These are phyloP conservation scores for Phaonia tiefii DNA, from an alignment of 2,888 invertebrate genomes.

Conservation along the genomic window DNA sequence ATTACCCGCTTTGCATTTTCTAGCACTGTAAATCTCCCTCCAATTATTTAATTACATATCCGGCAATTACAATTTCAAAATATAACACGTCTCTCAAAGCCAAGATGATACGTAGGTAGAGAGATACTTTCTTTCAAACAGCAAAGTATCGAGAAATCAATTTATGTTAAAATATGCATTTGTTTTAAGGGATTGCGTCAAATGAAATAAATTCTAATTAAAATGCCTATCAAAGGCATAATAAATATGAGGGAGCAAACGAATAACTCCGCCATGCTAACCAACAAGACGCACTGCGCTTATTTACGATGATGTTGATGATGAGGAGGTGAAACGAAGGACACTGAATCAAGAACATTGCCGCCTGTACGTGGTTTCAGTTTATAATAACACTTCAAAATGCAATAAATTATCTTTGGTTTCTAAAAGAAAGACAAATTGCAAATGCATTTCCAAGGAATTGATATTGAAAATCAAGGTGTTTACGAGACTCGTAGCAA, in stretches of 20 bases:
- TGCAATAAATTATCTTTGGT: slow-evolving; percentile 67
- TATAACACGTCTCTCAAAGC: slow-evolving; percentile 20
- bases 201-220: slow-evolving; percentile 68
- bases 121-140: not conserved
- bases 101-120: slow-evolving; percentile 3
- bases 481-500: not conserved
- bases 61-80: slow-evolving; percentile 60
- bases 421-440: slow-evolving; percentile 55
- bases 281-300: too few relatives aligned
- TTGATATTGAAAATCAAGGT: slow-evolving; percentile 53
- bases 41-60: slow-evolving; percentile 65
- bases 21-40: slow-evolving; percentile 35
- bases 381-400: slow-evolving; percentile 67
- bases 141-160: slow-evolving; percentile 28
- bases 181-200: slow-evolving; percentile 59
- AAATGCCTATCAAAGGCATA: slow-evolving; percentile 64
- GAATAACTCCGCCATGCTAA: not conserved
- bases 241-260: not conserved
- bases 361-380: too few relatives aligned
- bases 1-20: slow-evolving; percentile 35
- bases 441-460: slow-evolving; percentile 56
- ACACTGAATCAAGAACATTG: too few relatives aligned
- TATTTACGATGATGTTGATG: not conserved
- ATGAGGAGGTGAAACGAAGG: not conserved
- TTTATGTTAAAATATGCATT: slow-evolving; percentile 67